Conservation (phyloP, 2,113 vertebrate species). For the Furnarius figulus region DNA sequence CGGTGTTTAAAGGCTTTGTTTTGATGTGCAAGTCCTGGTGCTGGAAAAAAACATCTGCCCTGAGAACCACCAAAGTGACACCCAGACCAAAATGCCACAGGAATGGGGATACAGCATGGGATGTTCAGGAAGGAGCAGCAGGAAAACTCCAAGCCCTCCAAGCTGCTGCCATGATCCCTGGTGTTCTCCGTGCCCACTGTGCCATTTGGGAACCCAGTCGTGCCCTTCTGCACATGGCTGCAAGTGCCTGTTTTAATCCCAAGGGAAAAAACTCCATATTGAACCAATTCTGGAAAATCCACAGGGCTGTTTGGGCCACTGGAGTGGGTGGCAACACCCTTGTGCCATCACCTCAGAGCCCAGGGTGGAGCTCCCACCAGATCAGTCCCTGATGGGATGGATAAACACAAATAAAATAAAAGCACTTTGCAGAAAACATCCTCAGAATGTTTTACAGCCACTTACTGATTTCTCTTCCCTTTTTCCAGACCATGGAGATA, state of each 20-base stretch:
- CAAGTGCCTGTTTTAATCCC: fast-evolving
- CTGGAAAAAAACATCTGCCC: not conserved
- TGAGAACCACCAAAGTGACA: fast-evolving
- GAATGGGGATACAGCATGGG: not conserved
- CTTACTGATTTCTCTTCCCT: not conserved
- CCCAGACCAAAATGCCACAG: fast-evolving
- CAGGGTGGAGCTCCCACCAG: fast-evolving
- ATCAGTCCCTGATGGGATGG: fast-evolving
- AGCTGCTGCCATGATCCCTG: fast-evolving
- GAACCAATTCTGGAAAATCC: not conserved
- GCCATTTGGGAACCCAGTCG: fast-evolving
- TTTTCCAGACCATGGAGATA: fast-evolving
- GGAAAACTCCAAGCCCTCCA: not conserved
- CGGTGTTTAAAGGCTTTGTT: fast-evolving
- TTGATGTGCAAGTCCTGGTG: not conserved
- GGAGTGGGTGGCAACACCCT: fast-evolving
- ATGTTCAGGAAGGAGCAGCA: not conserved
- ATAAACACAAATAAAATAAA: not conserved
- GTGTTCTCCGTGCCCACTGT: fast-evolving
- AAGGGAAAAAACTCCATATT: fast-evolving
- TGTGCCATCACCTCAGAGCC: fast-evolving
- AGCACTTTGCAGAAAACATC: not conserved
- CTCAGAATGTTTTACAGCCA: not conserved
- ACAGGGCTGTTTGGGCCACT: fast-evolving
- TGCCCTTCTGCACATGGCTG: fast-evolving